Evolutionary conservation across 2,113 vertebrate species (phyloP).

Genomic region (Aix galericulata): DNA sequence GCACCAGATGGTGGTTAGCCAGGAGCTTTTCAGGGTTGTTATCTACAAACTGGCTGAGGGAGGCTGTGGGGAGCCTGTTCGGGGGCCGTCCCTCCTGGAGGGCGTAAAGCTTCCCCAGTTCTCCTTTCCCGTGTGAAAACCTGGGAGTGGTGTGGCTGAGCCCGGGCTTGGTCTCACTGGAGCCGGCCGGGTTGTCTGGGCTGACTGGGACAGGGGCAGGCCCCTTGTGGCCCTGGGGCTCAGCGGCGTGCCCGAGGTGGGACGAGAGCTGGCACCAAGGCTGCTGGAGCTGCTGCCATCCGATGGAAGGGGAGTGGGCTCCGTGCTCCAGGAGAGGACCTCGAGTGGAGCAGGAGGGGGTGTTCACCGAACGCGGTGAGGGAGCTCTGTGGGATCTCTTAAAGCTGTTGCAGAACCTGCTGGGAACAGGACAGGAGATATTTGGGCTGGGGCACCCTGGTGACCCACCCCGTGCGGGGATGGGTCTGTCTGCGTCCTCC

Average conservation of each 20-base stretch:
- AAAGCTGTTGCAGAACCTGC: neutral
- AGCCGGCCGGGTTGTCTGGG: neutral
- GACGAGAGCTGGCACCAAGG: neutral
- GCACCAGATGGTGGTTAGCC: conserved; percentile 35
- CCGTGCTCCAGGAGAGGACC: accelerated
- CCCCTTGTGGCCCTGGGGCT: accelerated
- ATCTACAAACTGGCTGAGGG: neutral
- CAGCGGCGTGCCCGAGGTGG: accelerated
- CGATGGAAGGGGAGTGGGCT: neutral
- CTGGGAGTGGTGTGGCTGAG: neutral
- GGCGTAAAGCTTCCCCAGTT: neutral
- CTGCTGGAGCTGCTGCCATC: neutral
- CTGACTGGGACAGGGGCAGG: neutral
- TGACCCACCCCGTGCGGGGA: accelerated
- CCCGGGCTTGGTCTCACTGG: neutral
- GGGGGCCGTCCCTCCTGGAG: neutral
- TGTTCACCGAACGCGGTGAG: accelerated
- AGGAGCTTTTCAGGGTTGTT: neutral
- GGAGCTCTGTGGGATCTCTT: neutral
- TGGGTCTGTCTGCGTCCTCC: neutral
- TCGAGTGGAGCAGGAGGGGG: neutral
- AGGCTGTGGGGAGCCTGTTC: neutral
- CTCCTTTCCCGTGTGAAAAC: neutral
- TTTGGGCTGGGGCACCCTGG: neutral
- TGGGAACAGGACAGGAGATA: neutral